These are phyloP conservation scores for Austrolebias charrua DNA, from an alignment of 2,797 vertebrate genomes.

Conservation along the genomic window DNA sequence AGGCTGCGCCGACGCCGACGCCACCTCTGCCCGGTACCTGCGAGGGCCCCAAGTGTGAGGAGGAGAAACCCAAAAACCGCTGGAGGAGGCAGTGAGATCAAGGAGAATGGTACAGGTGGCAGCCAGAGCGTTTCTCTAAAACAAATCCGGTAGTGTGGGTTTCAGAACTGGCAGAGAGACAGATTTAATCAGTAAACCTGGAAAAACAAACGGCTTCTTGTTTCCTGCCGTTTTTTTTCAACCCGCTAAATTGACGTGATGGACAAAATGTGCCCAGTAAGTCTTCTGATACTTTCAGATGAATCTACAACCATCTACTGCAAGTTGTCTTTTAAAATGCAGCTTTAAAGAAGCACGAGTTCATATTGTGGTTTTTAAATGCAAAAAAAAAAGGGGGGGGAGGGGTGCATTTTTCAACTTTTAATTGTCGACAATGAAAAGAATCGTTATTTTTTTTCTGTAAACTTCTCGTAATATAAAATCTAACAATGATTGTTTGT, in stretches of 20 bases:
- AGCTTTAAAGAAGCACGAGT: slow-evolving; percentile 1
- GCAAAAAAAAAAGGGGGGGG: not conserved
- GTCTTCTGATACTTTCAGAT: too few species aligned
- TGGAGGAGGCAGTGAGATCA: slow-evolving; percentile 78
- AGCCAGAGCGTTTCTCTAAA: slow-evolving; percentile 37
- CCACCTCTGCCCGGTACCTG: slow-evolving; percentile 66
- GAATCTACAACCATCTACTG: not conserved
- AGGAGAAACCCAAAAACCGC: slow-evolving; percentile 77
- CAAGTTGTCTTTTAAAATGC: not conserved
- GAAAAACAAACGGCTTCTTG: slow-evolving; percentile 16
- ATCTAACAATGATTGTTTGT: slow-evolving; percentile 27
- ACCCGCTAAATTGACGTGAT: not conserved
- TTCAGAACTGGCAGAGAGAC: slow-evolving; percentile 17
- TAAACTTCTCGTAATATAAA: slow-evolving; percentile 15
- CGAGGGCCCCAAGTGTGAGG: slow-evolving; percentile 57
- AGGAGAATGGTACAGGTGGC: slow-evolving; percentile 9
- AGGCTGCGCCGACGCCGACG: slow-evolving; percentile 30
- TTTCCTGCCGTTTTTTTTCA: slow-evolving; percentile 27
- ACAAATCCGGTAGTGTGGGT: slow-evolving; percentile 35
- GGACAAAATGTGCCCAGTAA: not conserved
- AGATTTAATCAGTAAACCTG: slow-evolving; percentile 9
- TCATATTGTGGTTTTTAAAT: too few species aligned
- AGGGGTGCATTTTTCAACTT: not conserved
- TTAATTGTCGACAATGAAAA: slow-evolving; percentile 4
- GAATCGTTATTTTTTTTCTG: not conserved